Evolutionary conservation across 2,797 vertebrate genomes (phyloP), one percentile per base, ranked within the genome.

Genomic region (Epinephelus coioides): DNA sequence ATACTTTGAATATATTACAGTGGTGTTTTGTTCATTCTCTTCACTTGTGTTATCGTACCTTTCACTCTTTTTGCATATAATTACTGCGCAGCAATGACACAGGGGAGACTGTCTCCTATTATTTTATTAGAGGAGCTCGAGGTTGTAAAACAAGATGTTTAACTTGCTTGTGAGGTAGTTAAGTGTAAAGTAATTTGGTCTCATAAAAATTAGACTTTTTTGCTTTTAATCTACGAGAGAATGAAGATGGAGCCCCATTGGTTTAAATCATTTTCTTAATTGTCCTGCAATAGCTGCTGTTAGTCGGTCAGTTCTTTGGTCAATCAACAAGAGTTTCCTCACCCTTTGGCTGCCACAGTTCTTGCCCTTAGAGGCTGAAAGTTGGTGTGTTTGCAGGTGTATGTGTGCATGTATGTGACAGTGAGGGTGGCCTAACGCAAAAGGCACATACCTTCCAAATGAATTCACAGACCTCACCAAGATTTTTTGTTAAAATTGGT

Each of bases 1-100:
- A 80, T 67, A 73, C 68, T 89, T 79, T 82, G 76, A 82, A 88
- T 85, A 79, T 34, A 80, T 90, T 84, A 80, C 15, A 1, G 13
- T 3, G 27, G 17, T 44, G 62, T 43, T 59, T 81, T 23, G 40
- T 51, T 64, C n/a, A 10, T 66, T 69, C 14, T 57, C 73, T 78
- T 62, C 49, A 62, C 23, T 2, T 17, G n/a, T 44, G 25, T 74
- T 64, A 61, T 77, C 34, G 51, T 34, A 65, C 19, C 63, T 79
- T 53, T 78, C 38, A 49, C n/a, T 61, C 40, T 56, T 27, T 60
- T 49, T 70, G 55, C 66, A 69, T 69, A 59, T 70, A n/a, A 79
- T 72, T 79, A 56, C 5, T 55, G 34, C 47, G 27, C 10, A 62
- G 50, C 34, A 51, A 5, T 21, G 50, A 76, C 55, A 73, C 57